Percentiles rank a stretch among this genome's conserved stretches.
phyloP scores from a whole-genome alignment of 1,140 invertebrate species.

The Monomorium pharaonis region DNA sequence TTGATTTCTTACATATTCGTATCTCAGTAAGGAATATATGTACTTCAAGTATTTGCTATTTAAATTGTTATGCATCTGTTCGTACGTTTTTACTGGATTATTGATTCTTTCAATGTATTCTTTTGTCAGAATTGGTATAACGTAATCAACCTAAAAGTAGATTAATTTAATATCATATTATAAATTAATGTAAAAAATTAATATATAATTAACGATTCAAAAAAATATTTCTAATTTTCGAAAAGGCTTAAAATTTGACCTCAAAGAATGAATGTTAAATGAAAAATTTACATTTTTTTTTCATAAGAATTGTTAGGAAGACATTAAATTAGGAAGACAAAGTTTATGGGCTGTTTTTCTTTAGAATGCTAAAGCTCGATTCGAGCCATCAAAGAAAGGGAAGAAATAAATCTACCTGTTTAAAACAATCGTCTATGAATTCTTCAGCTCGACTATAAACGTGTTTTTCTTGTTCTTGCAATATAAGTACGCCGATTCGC shows the following conservation, averaged over 20 bases:
- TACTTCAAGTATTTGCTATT: slow-evolving; percentile 79
- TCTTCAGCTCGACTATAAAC: slow-evolving; percentile 76
- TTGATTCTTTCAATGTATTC: slow-evolving; percentile 74
- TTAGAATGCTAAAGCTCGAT: background rate
- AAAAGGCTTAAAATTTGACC: background rate
- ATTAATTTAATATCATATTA: background rate
- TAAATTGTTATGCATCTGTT: slow-evolving; percentile 63
- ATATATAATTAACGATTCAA: background rate
- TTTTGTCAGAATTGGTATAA: slow-evolving; percentile 78
- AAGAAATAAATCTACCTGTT: slow-evolving; percentile 68
- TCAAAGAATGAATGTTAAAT: too few species aligned
- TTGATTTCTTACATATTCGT: slow-evolving; percentile 75
- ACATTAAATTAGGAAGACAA: background rate
- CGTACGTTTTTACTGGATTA: slow-evolving; percentile 16
- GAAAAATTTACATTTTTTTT: too few species aligned
- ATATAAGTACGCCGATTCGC: slow-evolving; percentile 78
- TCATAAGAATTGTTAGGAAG: background rate
- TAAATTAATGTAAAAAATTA: background rate
- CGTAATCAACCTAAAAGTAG: slow-evolving; percentile 75
- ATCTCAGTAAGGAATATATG: slow-evolving; percentile 75
- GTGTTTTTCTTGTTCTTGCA: slow-evolving; percentile 78
- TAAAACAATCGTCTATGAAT: slow-evolving; percentile 80
- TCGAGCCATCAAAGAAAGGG: background rate
- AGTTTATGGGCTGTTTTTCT: background rate
- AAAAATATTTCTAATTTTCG: background rate